phyloP scores from a whole-genome alignment of 2,113 vertebrate genomes.

The Micronycteris hirsuta region DNA sequence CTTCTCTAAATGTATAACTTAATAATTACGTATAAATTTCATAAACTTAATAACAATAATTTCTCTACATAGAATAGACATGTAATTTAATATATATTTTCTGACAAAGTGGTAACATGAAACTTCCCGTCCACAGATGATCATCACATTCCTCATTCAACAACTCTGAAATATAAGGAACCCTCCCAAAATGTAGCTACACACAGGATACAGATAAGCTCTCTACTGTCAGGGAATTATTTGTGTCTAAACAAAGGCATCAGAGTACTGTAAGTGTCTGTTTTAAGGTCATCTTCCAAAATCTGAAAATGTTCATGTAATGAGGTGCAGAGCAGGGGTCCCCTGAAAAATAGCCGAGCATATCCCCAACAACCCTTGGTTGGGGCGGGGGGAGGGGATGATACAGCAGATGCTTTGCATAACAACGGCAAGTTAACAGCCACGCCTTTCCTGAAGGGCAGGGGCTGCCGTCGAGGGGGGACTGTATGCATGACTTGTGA shows the following conservation, averaged over 20 bases:
- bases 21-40: neutral
- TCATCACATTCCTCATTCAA: neutral
- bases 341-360: too few relatives aligned
- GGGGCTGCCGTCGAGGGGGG: too few relatives aligned
- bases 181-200: neutral
- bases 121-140: neutral
- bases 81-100: neutral
- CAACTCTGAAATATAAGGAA: neutral
- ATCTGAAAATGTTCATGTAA: neutral
- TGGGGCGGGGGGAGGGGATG: too few relatives aligned
- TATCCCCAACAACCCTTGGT: too few relatives aligned
- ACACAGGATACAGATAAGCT: neutral
- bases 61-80: neutral
- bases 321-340: too few relatives aligned
- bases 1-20: neutral
- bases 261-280: neutral
- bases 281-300: neutral
- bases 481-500: too few relatives aligned
- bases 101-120: neutral
- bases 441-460: too few relatives aligned
- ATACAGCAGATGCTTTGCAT: too few relatives aligned
- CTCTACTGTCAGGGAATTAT: neutral
- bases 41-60: neutral
- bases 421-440: too few relatives aligned
- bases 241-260: neutral